A percentile compares a stretch with the other conserved stretches of the same genome.
These are phyloP conservation scores for Stegophylla sp. DNA, from an alignment of 2,888 invertebrate species.

Conservation along the genomic window DNA sequence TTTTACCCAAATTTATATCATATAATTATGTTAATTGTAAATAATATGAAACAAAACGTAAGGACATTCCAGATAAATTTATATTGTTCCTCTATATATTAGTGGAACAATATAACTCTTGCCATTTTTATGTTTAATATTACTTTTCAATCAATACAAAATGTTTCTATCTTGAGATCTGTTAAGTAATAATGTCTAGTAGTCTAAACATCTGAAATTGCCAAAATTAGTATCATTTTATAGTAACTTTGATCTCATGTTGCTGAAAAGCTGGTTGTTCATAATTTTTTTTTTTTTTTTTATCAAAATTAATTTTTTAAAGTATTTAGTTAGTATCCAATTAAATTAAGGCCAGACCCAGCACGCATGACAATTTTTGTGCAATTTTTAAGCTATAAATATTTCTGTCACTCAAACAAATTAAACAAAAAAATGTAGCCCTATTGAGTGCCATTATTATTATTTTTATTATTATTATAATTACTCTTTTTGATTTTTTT, in stretches of 20 bases:
- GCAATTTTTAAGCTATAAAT: constrained; percentile 27
- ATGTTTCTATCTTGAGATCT: constrained; percentile 45
- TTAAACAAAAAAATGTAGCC: constrained; percentile 16
- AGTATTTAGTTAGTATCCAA: constrained; percentile 43
- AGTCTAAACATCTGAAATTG: constrained; percentile 48
- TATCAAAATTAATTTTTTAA: constrained; percentile 58
- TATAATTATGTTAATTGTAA: constrained; percentile 56
- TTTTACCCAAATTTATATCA: constrained; percentile 57
- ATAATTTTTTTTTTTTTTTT: constrained; percentile 47
- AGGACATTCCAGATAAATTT: constrained; percentile 55
- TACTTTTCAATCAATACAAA: constrained; percentile 34
- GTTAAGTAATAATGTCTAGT: constrained; percentile 36
- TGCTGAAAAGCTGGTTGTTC: constrained; percentile 54
- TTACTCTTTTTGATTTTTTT: constrained; percentile 9
- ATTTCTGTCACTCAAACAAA: not conserved
- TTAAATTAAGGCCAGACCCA: constrained; percentile 46
- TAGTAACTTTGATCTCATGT: constrained; percentile 58
- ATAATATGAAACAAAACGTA: constrained; percentile 38
- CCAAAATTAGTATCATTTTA: constrained; percentile 55
- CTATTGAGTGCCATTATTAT: constrained; percentile 51
- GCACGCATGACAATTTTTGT: constrained; percentile 42
- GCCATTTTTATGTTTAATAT: constrained; percentile 52
- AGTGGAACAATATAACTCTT: constrained; percentile 46
- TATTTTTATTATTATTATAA: not conserved
- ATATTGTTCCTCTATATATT: constrained; percentile 49